Evolutionary conservation across 2,888 invertebrate species (phyloP).

Genomic region (Tinea semifulvella): DNA sequence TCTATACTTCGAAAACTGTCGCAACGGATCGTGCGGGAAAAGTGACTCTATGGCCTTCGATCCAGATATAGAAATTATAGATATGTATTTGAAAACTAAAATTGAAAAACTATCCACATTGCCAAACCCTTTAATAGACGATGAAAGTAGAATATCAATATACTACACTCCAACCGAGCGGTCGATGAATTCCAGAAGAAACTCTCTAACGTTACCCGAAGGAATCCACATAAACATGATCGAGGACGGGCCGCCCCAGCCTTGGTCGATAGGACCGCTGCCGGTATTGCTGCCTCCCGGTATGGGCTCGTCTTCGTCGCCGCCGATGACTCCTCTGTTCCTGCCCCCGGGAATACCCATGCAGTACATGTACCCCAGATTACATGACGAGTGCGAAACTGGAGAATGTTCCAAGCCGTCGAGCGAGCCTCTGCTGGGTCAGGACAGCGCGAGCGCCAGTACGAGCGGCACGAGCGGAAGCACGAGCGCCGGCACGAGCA

Average conservation of each 20-base stretch:
- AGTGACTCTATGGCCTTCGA: slow-evolving; percentile 81
- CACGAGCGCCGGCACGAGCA: slow-evolving; percentile 40
- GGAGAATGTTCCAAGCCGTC: slow-evolving; percentile 37
- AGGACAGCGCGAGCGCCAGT: slow-evolving; percentile 26
- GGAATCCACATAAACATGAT: slow-evolving; percentile 76
- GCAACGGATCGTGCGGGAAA: slow-evolving; percentile 80
- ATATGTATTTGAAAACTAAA: slow-evolving; percentile 74
- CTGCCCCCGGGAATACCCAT: slow-evolving; percentile 18
- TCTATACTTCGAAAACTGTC: slow-evolving; percentile 92
- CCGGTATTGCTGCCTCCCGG: slow-evolving; percentile 33
- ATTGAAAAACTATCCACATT: slow-evolving; percentile 68
- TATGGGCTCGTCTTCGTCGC: slow-evolving; percentile 23
- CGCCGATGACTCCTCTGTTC: slow-evolving; percentile 23
- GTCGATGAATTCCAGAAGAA: slow-evolving; percentile 59
- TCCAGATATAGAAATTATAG: slow-evolving; percentile 70
- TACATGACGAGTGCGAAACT: slow-evolving; percentile 22
- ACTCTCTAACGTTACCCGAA: slow-evolving; percentile 56
- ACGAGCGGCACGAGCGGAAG: slow-evolving; percentile 19
- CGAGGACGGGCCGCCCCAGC: slow-evolving; percentile 47
- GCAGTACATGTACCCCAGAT: slow-evolving; percentile 29
- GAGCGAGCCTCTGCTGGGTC: slow-evolving; percentile 53
- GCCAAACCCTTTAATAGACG: slow-evolving; percentile 59
- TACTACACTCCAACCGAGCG: slow-evolving; percentile 86
- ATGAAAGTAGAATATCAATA: slow-evolving; percentile 76
- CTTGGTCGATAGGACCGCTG: slow-evolving; percentile 46